Evolutionary conservation across 2,888 invertebrate species (phyloP).

Genomic region (Ommatoiulus sabulosus): DNA sequence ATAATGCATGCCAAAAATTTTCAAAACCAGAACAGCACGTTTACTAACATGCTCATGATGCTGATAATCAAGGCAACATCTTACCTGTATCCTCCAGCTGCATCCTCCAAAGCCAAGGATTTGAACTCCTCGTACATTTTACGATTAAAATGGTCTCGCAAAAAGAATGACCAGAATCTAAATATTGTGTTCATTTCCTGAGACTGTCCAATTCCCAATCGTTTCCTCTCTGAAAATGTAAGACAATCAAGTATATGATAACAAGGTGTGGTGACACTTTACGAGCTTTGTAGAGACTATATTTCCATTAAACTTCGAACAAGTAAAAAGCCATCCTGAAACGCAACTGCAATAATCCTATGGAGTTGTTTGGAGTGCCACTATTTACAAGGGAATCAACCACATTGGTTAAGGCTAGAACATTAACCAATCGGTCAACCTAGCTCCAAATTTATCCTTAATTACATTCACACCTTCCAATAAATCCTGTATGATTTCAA

Average conservation of each 20-base stretch:
- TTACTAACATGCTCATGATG: not conserved
- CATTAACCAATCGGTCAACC: no score
- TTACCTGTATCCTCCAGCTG: constrained; percentile 88
- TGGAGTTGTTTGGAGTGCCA: no score
- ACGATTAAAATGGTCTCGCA: constrained; percentile 97
- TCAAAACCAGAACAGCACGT: not conserved
- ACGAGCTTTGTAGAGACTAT: not conserved
- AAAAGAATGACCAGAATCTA: constrained; percentile 99
- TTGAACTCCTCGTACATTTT: constrained; percentile 98
- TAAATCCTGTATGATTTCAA: no score
- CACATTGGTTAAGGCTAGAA: no score
- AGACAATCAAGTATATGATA: not conserved
- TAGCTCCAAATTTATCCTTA: no score
- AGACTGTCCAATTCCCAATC: constrained; percentile 92
- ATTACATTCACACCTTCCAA: no score
- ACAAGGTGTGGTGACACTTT: not conserved
- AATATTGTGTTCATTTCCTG: constrained; percentile 99
- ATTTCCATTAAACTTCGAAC: not conserved
- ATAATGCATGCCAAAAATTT: not conserved
- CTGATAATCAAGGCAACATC: constrained; percentile 66
- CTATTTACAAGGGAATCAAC: no score
- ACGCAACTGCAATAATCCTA: no score
- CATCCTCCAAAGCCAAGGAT: constrained; percentile 92
- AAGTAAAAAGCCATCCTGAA: not conserved
- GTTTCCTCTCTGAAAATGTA: constrained; percentile 82